A percentile compares a stretch with the other conserved stretches of the same genome.
Evolutionary conservation across 2,113 vertebrate species (phyloP).

Genomic region (Taurulus bubalis): DNA sequence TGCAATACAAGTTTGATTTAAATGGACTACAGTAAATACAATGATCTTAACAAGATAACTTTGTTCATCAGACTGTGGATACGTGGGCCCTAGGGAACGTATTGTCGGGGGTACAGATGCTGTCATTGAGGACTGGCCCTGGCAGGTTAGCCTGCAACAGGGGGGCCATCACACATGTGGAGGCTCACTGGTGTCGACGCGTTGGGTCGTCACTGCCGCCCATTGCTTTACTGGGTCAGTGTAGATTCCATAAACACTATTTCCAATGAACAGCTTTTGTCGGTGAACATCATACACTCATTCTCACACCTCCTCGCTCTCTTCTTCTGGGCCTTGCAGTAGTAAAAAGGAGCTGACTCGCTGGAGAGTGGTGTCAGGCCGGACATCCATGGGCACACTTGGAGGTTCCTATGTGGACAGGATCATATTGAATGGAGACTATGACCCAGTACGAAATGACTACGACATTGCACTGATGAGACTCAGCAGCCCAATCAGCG

Average conservation of each 20-base stretch:
- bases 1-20: background rate
- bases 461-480: constrained; percentile 90
- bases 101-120: constrained; percentile 87
- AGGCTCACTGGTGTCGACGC: constrained; percentile 86
- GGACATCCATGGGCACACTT: constrained; percentile 59
- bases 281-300: background rate
- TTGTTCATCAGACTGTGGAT: constrained; percentile 84
- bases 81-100: constrained; percentile 61
- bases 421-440: constrained; percentile 82
- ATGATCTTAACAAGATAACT: background rate
- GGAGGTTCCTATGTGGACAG: constrained; percentile 84
- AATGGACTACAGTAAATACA: background rate
- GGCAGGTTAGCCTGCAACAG: constrained; percentile 93
- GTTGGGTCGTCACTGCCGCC: constrained; percentile 87
- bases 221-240: constrained; percentile 86
- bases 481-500: constrained; percentile 81
- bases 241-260: background rate
- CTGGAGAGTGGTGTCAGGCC: constrained; percentile 87
- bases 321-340: constrained; percentile 30
- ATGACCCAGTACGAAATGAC: constrained; percentile 69
- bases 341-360: constrained; percentile 70
- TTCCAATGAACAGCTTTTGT: background rate
- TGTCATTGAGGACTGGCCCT: constrained; percentile 87
- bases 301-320: background rate
- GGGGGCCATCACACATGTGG: constrained; percentile 88